Conservation (phyloP, 2,113 vertebrate genomes). For the Tiliqua scincoides region DNA sequence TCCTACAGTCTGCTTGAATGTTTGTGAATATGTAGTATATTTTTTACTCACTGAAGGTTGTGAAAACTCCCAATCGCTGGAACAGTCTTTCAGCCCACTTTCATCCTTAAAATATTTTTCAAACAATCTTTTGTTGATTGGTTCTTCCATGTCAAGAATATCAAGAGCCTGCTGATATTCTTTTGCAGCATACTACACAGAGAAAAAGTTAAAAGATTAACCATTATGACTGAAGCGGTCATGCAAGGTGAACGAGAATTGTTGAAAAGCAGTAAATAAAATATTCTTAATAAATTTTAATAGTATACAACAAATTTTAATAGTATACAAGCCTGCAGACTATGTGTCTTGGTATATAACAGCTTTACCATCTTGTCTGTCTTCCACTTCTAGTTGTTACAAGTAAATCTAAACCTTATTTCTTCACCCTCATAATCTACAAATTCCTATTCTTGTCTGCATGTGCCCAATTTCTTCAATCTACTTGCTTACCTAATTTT, state of each 20-base stretch:
- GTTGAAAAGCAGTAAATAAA: too few species aligned
- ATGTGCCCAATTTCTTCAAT: not conserved
- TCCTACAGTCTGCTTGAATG: not conserved
- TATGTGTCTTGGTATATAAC: not conserved
- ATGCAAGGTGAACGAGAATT: not conserved
- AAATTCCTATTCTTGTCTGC: not conserved
- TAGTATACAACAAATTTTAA: not conserved
- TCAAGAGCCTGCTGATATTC: slow-evolving; percentile 97
- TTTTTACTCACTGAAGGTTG: slow-evolving; percentile 86
- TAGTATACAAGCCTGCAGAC: not conserved
- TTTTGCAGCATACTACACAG: slow-evolving; percentile 92
- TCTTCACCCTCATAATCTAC: not conserved
- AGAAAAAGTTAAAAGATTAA: slow-evolving; percentile 42
- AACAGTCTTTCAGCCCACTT: slow-evolving; percentile 79
- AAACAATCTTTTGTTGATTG: slow-evolving; percentile 89
- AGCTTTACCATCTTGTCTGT: not conserved
- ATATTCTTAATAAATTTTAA: not conserved
- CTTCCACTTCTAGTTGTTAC: not conserved
- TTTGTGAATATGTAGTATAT: not conserved
- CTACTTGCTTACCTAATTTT: not conserved
- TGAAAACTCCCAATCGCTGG: slow-evolving; percentile 93
- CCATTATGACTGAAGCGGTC: slow-evolving; percentile 19
- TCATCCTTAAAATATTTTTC: slow-evolving; percentile 89
- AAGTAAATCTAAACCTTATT: not conserved
- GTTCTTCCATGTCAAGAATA: slow-evolving; percentile 95